phyloP scores from a whole-genome alignment of 1,140 invertebrate species.

The Zaprionus capensis region DNA sequence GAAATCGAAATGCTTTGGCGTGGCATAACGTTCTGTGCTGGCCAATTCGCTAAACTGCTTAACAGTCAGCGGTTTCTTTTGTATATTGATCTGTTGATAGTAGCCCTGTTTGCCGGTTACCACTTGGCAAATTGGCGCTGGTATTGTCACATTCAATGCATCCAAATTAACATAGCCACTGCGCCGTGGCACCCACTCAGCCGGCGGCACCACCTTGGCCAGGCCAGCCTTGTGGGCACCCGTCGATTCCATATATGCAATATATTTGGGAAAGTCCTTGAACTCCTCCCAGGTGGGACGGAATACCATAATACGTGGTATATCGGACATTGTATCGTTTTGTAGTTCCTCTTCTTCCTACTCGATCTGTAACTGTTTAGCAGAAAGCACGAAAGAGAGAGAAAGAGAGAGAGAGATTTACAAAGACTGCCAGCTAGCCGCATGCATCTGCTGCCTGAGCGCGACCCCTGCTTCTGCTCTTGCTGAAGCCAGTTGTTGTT shows the following conservation, averaged over 20 bases:
- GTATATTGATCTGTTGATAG: slow-evolving; percentile 98
- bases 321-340: slow-evolving; percentile 71
- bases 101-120: slow-evolving; percentile 94
- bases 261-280: slow-evolving; percentile 96
- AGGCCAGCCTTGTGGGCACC: slow-evolving; percentile 97
- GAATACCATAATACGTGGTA: slow-evolving; percentile 89
- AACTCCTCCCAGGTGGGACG: slow-evolving; percentile 98
- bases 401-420: slow-evolving; percentile 4
- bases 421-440: slow-evolving; percentile 18
- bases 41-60: slow-evolving; percentile 95
- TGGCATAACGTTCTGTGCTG: slow-evolving; percentile 90
- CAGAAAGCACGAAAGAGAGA: neutral
- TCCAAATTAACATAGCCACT: slow-evolving; percentile 92
- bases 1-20: slow-evolving; percentile 94
- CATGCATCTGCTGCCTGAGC: slow-evolving; percentile 21
- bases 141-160: slow-evolving; percentile 92
- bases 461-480: slow-evolving; percentile 20
- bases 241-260: slow-evolving; percentile 95
- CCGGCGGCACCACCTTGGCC: slow-evolving; percentile 97
- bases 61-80: slow-evolving; percentile 96
- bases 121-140: slow-evolving; percentile 96
- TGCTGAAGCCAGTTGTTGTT: slow-evolving; percentile 17
- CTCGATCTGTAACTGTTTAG: slow-evolving; percentile 32
- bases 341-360: neutral
- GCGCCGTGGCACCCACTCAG: slow-evolving; percentile 95